Conservation (phyloP, 2,888 invertebrate species). For the Bedellia somnulentella region DNA sequence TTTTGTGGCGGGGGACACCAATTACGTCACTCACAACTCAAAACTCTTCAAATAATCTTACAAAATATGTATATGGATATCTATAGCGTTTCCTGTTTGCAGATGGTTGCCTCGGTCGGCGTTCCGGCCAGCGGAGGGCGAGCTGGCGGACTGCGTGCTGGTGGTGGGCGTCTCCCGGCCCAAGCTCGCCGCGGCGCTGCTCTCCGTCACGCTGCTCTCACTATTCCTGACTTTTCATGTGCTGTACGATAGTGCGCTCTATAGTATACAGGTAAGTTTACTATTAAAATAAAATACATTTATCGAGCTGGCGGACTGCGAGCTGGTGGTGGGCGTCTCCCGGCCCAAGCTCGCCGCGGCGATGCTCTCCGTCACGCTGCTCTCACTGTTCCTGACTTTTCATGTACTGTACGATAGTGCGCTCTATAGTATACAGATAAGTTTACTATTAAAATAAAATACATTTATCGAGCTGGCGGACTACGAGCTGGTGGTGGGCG, state of each 20-base stretch:
- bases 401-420: slow-evolving; percentile 86
- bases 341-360: slow-evolving; percentile 82
- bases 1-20: too few relatives aligned
- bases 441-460: neutral
- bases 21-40: too few relatives aligned
- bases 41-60: too few relatives aligned
- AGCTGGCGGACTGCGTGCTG: slow-evolving; percentile 81
- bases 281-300: neutral
- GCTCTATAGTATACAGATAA: slow-evolving; percentile 73
- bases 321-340: slow-evolving; percentile 80
- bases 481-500: slow-evolving; percentile 81
- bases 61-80: too few relatives aligned
- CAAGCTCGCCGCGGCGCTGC: slow-evolving; percentile 78
- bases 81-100: too few relatives aligned
- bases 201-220: slow-evolving; percentile 78
- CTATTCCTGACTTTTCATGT: slow-evolving; percentile 84
- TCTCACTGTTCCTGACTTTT: slow-evolving; percentile 82
- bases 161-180: slow-evolving; percentile 84
- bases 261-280: slow-evolving; percentile 67
- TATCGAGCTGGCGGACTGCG: slow-evolving; percentile 83
- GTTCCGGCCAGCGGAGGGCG: slow-evolving; percentile 82
- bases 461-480: slow-evolving; percentile 83
- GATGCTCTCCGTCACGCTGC: slow-evolving; percentile 76
- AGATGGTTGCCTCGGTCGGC: slow-evolving; percentile 84
- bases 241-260: slow-evolving; percentile 82